phyloP scores from a whole-genome alignment of 2,797 vertebrate species.

The Lutjanus argentimaculatus region DNA sequence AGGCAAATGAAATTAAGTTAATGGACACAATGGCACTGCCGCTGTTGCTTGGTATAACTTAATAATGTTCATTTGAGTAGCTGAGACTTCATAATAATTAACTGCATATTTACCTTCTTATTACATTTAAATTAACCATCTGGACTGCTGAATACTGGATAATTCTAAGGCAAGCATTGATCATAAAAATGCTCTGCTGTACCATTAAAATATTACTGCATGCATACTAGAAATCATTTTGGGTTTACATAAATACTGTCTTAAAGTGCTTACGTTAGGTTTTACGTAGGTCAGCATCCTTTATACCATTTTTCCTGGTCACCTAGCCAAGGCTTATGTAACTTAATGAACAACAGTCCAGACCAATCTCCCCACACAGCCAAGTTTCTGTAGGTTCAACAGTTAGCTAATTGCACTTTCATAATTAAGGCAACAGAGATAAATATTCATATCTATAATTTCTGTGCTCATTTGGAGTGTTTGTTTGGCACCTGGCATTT shows the following conservation, averaged over 20 bases:
- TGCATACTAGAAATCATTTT: neutral
- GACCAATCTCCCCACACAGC: too few relatives aligned
- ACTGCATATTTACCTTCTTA: slow-evolving; percentile 14
- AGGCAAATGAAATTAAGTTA: slow-evolving; percentile 37
- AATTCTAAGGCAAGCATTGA: neutral
- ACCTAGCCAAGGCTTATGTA: neutral
- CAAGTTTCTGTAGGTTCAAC: too few relatives aligned
- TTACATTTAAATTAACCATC: neutral
- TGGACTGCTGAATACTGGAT: neutral
- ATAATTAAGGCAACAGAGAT: too few relatives aligned
- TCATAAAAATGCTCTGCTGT: neutral
- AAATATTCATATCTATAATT: too few relatives aligned
- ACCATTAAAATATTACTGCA: neutral
- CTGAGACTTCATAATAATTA: slow-evolving; percentile 16
- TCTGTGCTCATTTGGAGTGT: too few relatives aligned
- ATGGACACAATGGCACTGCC: slow-evolving; percentile 35
- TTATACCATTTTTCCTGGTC: neutral
- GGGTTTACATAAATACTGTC: neutral
- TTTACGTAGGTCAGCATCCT: neutral
- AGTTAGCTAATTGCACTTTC: too few relatives aligned
- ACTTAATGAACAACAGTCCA: neutral
- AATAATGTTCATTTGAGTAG: slow-evolving; percentile 2
- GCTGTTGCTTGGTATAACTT: slow-evolving; percentile 7
- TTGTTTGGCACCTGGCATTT: too few relatives aligned
- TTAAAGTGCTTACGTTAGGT: neutral